Evolutionary conservation across 2,888 invertebrate genomes (phyloP).

Genomic region (Phortica magna): DNA sequence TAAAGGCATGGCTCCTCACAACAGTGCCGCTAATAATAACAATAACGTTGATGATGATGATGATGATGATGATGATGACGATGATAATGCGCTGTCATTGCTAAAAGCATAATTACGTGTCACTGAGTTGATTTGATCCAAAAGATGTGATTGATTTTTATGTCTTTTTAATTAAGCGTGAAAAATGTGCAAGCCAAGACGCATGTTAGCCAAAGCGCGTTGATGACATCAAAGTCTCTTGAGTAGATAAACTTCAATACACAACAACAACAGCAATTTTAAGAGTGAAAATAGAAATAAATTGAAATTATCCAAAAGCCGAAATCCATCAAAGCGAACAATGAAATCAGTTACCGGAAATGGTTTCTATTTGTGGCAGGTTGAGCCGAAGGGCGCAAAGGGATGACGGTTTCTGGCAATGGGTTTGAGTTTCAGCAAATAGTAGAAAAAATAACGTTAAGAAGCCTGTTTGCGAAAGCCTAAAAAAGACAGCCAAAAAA

Average conservation of each 20-base stretch:
- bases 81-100: not conserved
- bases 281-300: conserved; percentile 25
- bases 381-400: not conserved
- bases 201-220: not conserved
- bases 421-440: no score
- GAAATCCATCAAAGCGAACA: conserved; percentile 56
- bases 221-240: not conserved
- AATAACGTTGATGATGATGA: no score
- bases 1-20: no score
- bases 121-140: not conserved
- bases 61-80: not conserved
- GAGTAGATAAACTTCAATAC: not conserved
- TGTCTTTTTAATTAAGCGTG: conserved; percentile 36
- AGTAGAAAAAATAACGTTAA: no score
- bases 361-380: conserved; percentile 1
- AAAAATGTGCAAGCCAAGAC: conserved; percentile 33
- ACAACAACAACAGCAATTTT: not conserved
- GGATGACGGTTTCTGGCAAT: no score
- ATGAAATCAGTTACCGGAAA: conserved; percentile 18
- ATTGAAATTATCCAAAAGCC: conserved; percentile 35
- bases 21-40: no score
- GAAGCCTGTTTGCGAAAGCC: no score
- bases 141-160: not conserved
- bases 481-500: conserved; percentile 8
- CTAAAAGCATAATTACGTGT: conserved; percentile 31